Conservation (phyloP, 2,888 invertebrate genomes). For the Drosophila kokeensis region DNA sequence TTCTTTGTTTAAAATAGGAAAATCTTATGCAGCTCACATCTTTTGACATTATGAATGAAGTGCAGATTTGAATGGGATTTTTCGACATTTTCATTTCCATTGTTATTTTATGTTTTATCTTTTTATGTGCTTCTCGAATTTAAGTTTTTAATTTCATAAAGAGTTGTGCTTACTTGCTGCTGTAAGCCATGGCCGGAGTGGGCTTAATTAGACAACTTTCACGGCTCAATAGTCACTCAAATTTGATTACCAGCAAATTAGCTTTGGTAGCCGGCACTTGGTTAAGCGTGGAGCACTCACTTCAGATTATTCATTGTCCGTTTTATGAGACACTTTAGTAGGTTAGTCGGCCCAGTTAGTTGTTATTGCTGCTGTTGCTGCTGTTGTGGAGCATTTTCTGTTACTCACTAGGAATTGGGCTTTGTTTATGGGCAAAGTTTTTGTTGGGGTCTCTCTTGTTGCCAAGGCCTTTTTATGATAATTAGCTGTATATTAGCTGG, state of each 20-base stretch:
- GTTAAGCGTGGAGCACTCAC: constrained; percentile 11
- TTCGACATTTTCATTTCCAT: not conserved
- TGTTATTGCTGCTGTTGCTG: constrained; percentile 30
- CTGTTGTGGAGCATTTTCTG: constrained; percentile 30
- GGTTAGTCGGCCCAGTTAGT: constrained; percentile 19
- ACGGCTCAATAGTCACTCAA: constrained; percentile 59
- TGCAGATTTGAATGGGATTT: not conserved
- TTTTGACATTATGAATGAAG: not conserved
- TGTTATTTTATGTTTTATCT: not conserved
- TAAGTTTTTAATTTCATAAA: not conserved
- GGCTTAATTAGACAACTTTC: constrained; percentile 49
- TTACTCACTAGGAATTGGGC: constrained; percentile 14
- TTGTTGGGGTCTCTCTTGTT: constrained; percentile 18
- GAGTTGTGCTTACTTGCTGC: not conserved
- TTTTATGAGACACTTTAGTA: constrained; percentile 47
- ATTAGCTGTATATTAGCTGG: constrained; percentile 60
- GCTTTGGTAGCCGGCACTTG: constrained; percentile 50
- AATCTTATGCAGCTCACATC: not conserved
- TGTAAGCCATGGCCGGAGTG: not conserved
- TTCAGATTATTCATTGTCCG: constrained; percentile 27
- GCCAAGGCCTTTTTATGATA: constrained; percentile 53
- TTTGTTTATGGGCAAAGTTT: constrained; percentile 63
- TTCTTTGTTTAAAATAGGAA: not conserved
- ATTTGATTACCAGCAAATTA: constrained; percentile 65
- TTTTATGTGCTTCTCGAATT: not conserved